Evolutionary conservation across 2,888 invertebrate genomes (phyloP).

Genomic region (Lottia gigantea): DNA sequence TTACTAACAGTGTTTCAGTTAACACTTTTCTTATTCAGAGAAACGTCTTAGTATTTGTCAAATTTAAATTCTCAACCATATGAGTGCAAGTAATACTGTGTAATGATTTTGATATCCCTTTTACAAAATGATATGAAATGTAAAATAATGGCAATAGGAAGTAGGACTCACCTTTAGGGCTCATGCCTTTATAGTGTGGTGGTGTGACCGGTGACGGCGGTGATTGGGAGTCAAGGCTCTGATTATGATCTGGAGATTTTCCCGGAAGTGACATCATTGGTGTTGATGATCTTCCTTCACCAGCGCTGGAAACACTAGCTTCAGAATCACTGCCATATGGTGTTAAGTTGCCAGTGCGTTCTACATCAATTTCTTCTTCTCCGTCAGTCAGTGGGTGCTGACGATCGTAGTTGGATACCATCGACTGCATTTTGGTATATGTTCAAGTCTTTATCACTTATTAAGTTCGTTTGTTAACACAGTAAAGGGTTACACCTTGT

Average conservation of each 20-base stretch:
- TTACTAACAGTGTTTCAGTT: too few species aligned
- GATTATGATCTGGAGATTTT: background rate
- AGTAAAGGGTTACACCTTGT: too few species aligned
- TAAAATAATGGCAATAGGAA: too few species aligned
- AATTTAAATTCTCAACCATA: too few species aligned
- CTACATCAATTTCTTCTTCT: conserved; percentile 3
- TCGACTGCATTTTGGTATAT: background rate
- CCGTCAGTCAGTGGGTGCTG: background rate
- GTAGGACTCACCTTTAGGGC: background rate
- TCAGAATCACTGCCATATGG: conserved; percentile 3
- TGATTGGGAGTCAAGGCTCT: background rate
- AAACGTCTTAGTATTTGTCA: too few species aligned
- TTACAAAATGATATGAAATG: too few species aligned
- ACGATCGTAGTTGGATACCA: background rate
- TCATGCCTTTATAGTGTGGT: background rate
- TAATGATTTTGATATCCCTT: too few species aligned
- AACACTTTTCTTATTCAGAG: too few species aligned
- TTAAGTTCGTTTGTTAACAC: too few species aligned
- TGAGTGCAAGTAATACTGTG: too few species aligned
- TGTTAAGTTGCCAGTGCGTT: background rate
- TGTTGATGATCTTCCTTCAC: background rate
- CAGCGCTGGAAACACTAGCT: background rate
- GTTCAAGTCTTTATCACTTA: background rate
- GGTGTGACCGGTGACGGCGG: background rate
- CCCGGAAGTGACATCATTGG: background rate